These are phyloP conservation scores for Branchinecta lynchi DNA, from an alignment of 1,140 invertebrate genomes.

Conservation along the genomic window DNA sequence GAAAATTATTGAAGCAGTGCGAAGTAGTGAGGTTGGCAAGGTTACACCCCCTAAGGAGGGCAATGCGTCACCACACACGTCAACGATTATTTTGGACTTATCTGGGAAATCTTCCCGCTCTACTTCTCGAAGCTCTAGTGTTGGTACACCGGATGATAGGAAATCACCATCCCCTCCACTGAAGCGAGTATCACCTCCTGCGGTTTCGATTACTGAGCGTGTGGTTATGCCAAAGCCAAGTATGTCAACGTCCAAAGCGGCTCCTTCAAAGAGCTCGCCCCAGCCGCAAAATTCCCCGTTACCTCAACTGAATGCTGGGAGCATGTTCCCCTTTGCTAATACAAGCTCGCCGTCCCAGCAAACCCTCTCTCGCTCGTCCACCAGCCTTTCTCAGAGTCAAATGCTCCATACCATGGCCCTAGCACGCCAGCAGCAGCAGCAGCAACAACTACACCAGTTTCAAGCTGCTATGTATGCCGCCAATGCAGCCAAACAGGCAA, in stretches of 20 bases:
- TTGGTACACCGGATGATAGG: background rate
- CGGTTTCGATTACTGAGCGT: background rate
- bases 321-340: background rate
- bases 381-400: background rate
- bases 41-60: background rate
- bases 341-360: background rate
- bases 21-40: background rate
- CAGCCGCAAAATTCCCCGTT: background rate
- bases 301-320: background rate
- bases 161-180: background rate
- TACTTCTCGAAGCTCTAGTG: background rate
- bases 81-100: background rate
- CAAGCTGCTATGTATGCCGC: constrained; percentile 7
- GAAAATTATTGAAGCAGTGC: background rate
- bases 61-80: background rate
- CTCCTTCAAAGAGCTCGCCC: background rate
- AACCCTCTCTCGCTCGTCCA: background rate
- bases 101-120: background rate
- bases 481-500: background rate
- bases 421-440: background rate
- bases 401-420: background rate
- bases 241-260: background rate
- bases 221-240: background rate
- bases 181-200: background rate
- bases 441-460: background rate